Evolutionary conservation across 2,113 vertebrate species (phyloP), one percentile per base, ranked within the genome.

Genomic region (Monopterus albus): DNA sequence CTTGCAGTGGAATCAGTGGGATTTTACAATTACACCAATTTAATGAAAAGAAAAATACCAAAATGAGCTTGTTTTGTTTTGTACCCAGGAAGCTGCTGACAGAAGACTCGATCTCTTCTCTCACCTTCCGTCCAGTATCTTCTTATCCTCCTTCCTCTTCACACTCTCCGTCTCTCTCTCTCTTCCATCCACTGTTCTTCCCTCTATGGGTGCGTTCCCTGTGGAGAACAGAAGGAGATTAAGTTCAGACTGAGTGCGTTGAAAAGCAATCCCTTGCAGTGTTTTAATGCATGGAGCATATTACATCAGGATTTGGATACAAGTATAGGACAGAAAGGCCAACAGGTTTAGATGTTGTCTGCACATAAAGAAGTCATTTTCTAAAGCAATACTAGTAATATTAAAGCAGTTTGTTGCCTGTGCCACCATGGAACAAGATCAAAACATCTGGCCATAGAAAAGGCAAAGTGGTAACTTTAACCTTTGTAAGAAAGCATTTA

Each of bases 181-280:
- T 97, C 95, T 96, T 96, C 96, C 95, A 96, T 98, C 94, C 96
- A 97, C 95, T 94, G 93, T 92, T 94, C 92, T 92, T 96, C 94
- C 91, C 89, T 93, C 94, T 94, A 90, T 95, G 94, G 94, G 93
- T 94, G 62, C 73, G 66, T 94, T 94, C 94, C 95, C 95, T 97
- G 78, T 31, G 50, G 72, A 82, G 28, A 42, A 70, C 17, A 50
- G 43, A 18, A 69, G 25, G 15, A 42, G 51, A 59, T 5, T 35
- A 12, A n/a, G n/a, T n/a, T n/a, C n/a, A n/a, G n/a, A n/a, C n/a
- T n/a, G n/a, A n/a, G n/a, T n/a, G n/a, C n/a, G n/a, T n/a, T n/a
- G n/a, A n/a, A n/a, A n/a, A n/a, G n/a, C n/a, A 3, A n/a, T 71
- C 53, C 66, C 7, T 14, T 18, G 6, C 25, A 13, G 9, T 7